Base-by-base conservation (phyloP, 2,797 vertebrate genomes). In the Pangasius krempfi region DNA sequence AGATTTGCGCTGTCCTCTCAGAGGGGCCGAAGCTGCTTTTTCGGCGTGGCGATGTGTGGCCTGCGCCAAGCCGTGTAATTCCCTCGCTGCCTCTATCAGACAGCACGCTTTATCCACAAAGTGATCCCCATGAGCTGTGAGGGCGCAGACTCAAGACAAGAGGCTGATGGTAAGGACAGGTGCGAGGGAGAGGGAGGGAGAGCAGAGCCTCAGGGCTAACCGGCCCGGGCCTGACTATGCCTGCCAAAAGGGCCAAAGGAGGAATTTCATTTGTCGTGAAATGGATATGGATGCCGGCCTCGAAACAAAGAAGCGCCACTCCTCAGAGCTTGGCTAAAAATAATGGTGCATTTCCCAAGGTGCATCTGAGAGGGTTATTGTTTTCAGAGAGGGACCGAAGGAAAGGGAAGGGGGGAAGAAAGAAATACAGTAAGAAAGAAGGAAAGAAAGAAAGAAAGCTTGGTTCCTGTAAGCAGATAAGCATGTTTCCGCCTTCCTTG, bases 181-280 rank as follows among this genome's bases (percentile, higher is more conserved):
- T 96, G 95, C 95, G 94, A 60, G 93, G 92, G 94, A 93, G 92
- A 92, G 92, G 93, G 94, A 93, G 37, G 33, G 70, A 25, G 33
- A 62, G 33, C 22, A 20, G 68, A 92, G 84, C 86, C 75, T 82
- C 75, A 68, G 88, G 86, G 76, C 91, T 85, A 75, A 72, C 52
- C 64, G 66, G 89, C 72, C 85, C 4, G 1, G 56, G 66, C 75
- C 81, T 94, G 93, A 95, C 95, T 95, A 94, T 94, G 93, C 93
- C 94, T 95, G 94, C 93, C 93, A 84, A 92, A 88, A 93, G 93
- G 93, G 92, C 80, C 85, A 75, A 85, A 90, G 80, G 91, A 94
- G 95, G 95, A 95, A 96, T 96, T 96, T 95, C 94, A 94, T 96
- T 95, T 96, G 96, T 95, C 94, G 94, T 96, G 94, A 96, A 95